phyloP scores from a whole-genome alignment of 2,888 invertebrate genomes.

The Dorcus parallelipipedus region DNA sequence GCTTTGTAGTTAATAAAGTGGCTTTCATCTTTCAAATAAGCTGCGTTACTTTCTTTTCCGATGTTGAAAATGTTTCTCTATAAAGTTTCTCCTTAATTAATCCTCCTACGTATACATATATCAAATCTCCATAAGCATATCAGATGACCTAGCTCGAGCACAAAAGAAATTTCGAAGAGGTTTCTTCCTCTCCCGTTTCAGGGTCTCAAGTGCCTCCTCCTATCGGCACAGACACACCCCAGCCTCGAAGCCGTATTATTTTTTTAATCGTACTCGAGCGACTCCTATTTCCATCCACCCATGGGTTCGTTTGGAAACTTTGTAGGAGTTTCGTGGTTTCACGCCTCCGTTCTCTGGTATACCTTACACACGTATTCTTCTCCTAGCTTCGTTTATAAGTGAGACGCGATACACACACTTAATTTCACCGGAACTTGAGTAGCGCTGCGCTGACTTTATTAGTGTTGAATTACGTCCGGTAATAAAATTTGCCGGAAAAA shows the following conservation, averaged over 20 bases:
- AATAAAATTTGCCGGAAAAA: too few species aligned
- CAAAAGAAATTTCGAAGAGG: constrained; percentile 1
- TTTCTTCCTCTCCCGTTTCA: constrained; percentile 2
- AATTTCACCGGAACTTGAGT: neutral
- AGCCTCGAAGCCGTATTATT: neutral
- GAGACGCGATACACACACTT: neutral
- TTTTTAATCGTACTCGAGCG: neutral
- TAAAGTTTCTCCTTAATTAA: neutral
- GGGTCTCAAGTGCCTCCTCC: neutral
- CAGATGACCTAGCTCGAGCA: neutral
- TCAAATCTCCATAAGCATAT: neutral
- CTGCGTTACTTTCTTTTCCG: too few species aligned
- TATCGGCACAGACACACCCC: constrained; percentile 1
- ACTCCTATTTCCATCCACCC: neutral
- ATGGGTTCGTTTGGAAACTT: neutral
- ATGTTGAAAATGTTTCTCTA: too few species aligned
- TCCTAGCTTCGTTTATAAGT: neutral
- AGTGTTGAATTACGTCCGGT: constrained; percentile 4
- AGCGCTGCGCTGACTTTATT: neutral
- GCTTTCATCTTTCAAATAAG: too few species aligned
- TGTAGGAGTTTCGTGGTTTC: neutral
- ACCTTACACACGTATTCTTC: neutral
- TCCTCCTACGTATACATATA: neutral
- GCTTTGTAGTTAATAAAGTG: too few species aligned
- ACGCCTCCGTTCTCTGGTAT: too few species aligned